phyloP scores from a whole-genome alignment of 2,888 invertebrate species.

The Perithous albicinctus region DNA sequence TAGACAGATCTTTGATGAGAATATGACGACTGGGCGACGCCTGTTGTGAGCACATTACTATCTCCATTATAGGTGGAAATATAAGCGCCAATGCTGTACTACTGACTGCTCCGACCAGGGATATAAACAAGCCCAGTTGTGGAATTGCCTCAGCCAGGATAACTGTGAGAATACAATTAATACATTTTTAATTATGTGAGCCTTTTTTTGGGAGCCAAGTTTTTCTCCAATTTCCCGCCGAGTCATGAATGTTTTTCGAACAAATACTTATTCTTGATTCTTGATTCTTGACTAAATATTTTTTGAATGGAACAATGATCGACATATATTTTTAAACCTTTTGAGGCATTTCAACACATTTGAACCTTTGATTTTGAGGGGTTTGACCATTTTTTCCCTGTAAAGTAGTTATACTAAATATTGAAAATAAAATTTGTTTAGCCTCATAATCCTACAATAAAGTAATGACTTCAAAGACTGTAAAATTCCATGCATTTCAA shows the following conservation, averaged over 20 bases:
- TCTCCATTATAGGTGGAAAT: constrained; percentile 94
- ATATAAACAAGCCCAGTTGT: constrained; percentile 94
- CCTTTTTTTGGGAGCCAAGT: neutral
- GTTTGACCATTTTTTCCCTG: no score
- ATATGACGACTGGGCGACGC: constrained; percentile 85
- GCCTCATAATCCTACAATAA: no score
- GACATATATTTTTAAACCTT: no score
- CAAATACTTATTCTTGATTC: neutral
- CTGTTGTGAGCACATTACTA: constrained; percentile 89
- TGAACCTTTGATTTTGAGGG: no score
- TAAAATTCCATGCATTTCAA: no score
- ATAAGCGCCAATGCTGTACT: constrained; percentile 94
- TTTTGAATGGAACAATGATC: no score
- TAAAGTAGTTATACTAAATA: no score
- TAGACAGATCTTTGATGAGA: constrained; percentile 87
- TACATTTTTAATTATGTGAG: neutral
- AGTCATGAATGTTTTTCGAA: neutral
- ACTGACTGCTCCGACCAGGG: constrained; percentile 95
- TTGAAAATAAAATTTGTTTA: no score
- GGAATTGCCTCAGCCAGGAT: constrained; percentile 94
- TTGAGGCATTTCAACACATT: no score
- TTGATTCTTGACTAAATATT: neutral
- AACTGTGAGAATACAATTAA: constrained; percentile 87
- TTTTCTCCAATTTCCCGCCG: neutral
- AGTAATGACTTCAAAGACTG: no score